Percentiles rank a stretch among this genome's conserved stretches.
These are phyloP conservation scores for Grantiella picta DNA, from an alignment of 2,113 vertebrate genomes.

Conservation along the genomic window DNA sequence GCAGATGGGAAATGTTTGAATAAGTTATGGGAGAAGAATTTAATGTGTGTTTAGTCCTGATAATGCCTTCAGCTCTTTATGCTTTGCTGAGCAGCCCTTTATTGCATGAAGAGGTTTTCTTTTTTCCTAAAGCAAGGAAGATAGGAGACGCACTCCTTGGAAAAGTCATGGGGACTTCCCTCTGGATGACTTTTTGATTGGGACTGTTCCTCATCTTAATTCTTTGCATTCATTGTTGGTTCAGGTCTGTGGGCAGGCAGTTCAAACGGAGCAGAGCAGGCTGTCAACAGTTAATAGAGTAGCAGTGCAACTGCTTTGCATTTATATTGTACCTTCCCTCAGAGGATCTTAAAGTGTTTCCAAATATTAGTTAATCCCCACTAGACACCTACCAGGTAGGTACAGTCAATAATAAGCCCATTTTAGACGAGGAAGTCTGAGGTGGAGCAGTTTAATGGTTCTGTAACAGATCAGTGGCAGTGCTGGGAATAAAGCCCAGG, in stretches of 20 bases:
- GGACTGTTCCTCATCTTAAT: not conserved
- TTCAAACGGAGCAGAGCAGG: not conserved
- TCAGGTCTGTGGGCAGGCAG: not conserved
- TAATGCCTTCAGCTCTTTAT: not conserved
- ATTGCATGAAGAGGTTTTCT: not conserved
- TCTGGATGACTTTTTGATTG: not conserved
- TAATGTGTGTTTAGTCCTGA: not conserved
- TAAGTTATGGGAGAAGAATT: not conserved
- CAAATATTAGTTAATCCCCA: conserved; percentile 52
- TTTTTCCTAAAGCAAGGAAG: not conserved
- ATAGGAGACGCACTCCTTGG: not conserved
- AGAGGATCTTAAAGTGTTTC: conserved; percentile 36
- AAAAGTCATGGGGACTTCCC: not conserved
- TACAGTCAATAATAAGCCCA: conserved; percentile 33
- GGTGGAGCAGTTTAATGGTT: not conserved
- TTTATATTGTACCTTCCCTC: conserved; percentile 57
- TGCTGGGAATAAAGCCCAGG: conserved; percentile 35
- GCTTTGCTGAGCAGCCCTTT: not conserved
- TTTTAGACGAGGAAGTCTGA: conserved; percentile 34
- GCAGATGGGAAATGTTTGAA: not conserved
- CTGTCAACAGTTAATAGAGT: conserved; percentile 33
- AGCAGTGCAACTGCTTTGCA: conserved; percentile 26
- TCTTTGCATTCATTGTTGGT: not conserved
- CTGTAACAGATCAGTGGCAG: not conserved
- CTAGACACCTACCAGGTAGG: conserved; percentile 7